Conservation (phyloP, 2,113 vertebrate species). For the Madoqua kirkii region DNA sequence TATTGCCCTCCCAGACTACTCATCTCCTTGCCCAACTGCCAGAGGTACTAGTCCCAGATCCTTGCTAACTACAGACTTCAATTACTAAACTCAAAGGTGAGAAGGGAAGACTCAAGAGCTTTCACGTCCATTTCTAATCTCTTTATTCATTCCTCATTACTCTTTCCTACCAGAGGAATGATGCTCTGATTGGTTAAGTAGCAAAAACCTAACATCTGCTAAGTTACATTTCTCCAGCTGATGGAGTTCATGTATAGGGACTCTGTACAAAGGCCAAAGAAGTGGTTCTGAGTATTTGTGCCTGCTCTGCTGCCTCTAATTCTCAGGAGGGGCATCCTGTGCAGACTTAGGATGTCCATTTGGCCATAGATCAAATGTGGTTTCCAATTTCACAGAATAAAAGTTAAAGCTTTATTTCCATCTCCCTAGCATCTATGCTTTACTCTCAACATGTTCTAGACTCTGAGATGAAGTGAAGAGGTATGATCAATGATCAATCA, state of each 20-base stretch:
- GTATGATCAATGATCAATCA: background rate
- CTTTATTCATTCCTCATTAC: background rate
- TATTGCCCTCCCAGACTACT: background rate
- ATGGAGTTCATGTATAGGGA: background rate
- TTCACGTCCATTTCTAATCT: background rate
- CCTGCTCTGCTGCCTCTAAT: background rate
- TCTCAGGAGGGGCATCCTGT: background rate
- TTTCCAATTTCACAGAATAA: background rate
- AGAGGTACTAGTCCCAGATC: background rate
- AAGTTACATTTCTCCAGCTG: background rate
- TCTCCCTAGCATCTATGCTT: background rate
- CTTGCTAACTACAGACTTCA: background rate
- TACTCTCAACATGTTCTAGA: constrained; percentile 10
- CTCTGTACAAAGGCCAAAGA: background rate
- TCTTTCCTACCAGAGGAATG: background rate
- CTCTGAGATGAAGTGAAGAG: background rate
- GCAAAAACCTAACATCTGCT: background rate
- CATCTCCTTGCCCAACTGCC: background rate
- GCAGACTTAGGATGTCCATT: background rate
- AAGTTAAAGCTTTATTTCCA: constrained; percentile 2
- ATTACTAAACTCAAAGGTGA: background rate
- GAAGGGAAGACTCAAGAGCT: background rate
- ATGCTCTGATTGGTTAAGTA: background rate
- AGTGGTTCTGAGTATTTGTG: background rate
- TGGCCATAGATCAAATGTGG: background rate